Evolutionary conservation across 2,797 vertebrate species (phyloP).

Genomic region (Sebastiscus tertius): DNA sequence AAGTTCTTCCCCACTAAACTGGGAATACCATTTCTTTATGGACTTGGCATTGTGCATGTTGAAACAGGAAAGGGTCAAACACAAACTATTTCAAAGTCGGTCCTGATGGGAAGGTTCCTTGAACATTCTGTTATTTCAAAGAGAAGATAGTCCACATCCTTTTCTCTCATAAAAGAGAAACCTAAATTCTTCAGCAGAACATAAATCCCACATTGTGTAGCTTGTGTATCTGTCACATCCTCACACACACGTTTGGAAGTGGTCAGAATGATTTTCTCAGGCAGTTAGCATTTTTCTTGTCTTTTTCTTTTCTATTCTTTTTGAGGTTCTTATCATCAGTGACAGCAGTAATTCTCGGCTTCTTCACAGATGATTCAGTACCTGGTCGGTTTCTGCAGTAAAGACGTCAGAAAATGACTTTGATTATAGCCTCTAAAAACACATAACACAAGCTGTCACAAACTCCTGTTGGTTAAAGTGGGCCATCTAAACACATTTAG

Average conservation of each 20-base stretch:
- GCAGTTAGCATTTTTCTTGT: neutral
- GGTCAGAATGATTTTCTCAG: neutral
- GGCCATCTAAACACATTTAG: neutral
- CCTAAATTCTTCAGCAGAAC: neutral
- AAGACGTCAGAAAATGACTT: neutral
- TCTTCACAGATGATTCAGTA: neutral
- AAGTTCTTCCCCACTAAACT: neutral
- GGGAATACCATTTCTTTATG: neutral
- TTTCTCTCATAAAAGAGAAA: neutral
- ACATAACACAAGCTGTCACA: neutral
- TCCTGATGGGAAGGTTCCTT: neutral
- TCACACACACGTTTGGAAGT: neutral
- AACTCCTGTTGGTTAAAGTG: neutral
- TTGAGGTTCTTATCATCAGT: neutral
- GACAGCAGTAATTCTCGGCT: neutral
- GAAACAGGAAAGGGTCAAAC: neutral
- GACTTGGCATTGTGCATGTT: neutral
- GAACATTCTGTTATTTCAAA: neutral
- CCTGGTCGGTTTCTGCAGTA: neutral
- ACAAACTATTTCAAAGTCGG: neutral
- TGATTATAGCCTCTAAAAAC: neutral
- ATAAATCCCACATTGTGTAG: neutral
- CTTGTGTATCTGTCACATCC: neutral
- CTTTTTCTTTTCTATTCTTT: neutral
- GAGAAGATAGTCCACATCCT: neutral